Evolutionary conservation across 2,888 invertebrate species (phyloP), one percentile per base, ranked within the genome.

Genomic region (Tolmerus cingulatus): DNA sequence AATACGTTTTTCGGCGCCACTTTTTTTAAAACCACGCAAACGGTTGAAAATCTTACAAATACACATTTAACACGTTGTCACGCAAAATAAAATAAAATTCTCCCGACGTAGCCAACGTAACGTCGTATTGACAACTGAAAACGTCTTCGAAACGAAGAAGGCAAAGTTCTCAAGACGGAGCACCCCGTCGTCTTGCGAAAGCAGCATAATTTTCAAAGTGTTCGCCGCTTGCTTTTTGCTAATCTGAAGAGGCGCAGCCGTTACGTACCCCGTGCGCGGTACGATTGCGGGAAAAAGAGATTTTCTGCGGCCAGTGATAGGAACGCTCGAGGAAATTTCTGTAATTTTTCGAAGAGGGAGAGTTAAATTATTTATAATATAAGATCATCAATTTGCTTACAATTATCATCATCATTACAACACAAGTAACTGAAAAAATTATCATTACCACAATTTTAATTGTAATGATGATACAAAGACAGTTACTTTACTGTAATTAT

Each of bases 81-180:
- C 27, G 12, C 16, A 79, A 51, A 46, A 79, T 27, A 79, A 27
- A 51, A 12, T 30, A 23, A 46, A 51, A 51, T 12, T 27, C 78
- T 19, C 78, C 12, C 79, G 79, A 79, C 79, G 79, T 34, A 79
- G 16, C 23, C 82, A 30, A 19, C 4, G 23, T 37, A 30, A 81
- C 55, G 66, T 82, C 82, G 19, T 34, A 82, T 14, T 82, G 82
- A 82, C 82, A 82, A 82, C 82, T 82, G 40, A 82, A 57, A 82
- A 46, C 51, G 79, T 37, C 81, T 57, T 37, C 23, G 34, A 16
- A 82, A 19, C 57, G 8, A 34, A 19, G 8, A 34, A 37, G 27
- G 76, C 34, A 74, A 34, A 74, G 74, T 76, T 76, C 82, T 46
- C 79, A 27, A 43, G 81, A 23, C 27, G 37, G 43, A 51, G 27